Evolutionary conservation across 2,888 invertebrate genomes (phyloP).

Genomic region (Parnassius apollo): DNA sequence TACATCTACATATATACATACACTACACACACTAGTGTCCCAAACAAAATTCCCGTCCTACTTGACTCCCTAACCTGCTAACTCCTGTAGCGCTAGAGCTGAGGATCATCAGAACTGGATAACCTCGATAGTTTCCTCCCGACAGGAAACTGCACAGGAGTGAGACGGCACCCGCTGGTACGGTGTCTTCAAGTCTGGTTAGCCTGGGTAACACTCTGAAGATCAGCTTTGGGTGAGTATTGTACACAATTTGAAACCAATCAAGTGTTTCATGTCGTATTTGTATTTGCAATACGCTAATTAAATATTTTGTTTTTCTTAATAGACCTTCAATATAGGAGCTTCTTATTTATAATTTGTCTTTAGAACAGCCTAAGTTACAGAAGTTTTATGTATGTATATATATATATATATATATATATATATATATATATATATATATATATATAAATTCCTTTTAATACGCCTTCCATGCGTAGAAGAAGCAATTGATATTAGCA

Average conservation of each 20-base stretch:
- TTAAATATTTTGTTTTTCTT: too few relatives aligned
- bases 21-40: not conserved
- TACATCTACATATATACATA: not conserved
- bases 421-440: too few relatives aligned
- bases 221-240: slow-evolving; percentile 89
- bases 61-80: slow-evolving; percentile 48
- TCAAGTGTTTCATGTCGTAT: not conserved
- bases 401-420: too few relatives aligned
- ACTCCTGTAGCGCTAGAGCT: slow-evolving; percentile 52
- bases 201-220: slow-evolving; percentile 91
- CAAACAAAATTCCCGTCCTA: slow-evolving; percentile 15
- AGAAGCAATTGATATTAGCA: too few relatives aligned
- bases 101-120: slow-evolving; percentile 52
- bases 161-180: slow-evolving; percentile 87
- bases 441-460: too few relatives aligned
- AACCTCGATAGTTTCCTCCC: slow-evolving; percentile 77
- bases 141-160: slow-evolving; percentile 85
- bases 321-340: too few relatives aligned
- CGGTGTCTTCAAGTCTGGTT: slow-evolving; percentile 88
- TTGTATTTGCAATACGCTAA: not conserved
- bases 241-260: not conserved
- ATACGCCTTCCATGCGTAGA: too few relatives aligned
- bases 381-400: too few relatives aligned
- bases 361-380: too few relatives aligned
- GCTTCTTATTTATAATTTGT: too few relatives aligned